Evolutionary conservation across 2,888 invertebrate genomes (phyloP).

Genomic region (Hyles lineata): DNA sequence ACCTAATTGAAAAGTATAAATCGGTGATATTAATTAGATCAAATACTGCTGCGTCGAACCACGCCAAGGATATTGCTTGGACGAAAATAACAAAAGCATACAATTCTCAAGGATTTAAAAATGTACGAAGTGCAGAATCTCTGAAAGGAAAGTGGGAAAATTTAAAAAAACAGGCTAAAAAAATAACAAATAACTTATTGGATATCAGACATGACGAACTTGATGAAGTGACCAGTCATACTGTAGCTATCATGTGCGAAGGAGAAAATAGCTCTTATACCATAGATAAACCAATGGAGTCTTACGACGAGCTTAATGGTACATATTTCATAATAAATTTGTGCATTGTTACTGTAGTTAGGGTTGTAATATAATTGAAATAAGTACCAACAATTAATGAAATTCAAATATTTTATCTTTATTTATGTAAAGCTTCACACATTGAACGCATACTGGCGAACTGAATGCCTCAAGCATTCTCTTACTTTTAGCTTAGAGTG

Average conservation of each 20-base stretch:
- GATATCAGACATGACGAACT: slow-evolving; percentile 51
- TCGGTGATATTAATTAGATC: slow-evolving; percentile 66
- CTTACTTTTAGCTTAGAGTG: not conserved
- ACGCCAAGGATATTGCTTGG: slow-evolving; percentile 71
- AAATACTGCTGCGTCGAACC: slow-evolving; percentile 54
- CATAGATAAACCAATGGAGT: slow-evolving; percentile 1
- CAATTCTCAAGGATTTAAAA: slow-evolving; percentile 58
- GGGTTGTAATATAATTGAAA: too few species aligned
- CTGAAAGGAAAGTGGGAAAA: slow-evolving; percentile 75
- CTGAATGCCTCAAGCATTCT: too few species aligned
- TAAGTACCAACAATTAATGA: too few species aligned
- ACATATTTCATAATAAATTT: not conserved
- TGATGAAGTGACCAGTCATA: slow-evolving; percentile 55
- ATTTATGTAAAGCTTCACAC: too few species aligned
- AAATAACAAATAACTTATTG: slow-evolving; percentile 58
- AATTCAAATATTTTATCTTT: too few species aligned
- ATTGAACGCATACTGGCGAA: too few species aligned
- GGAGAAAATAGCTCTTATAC: slow-evolving; percentile 47
- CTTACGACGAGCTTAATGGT: slow-evolving; percentile 23
- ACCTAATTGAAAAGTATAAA: slow-evolving; percentile 67
- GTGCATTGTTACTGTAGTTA: not conserved
- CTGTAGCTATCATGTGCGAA: slow-evolving; percentile 55
- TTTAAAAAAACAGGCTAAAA: slow-evolving; percentile 64
- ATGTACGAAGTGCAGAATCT: slow-evolving; percentile 57
- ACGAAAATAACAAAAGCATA: slow-evolving; percentile 62